These are phyloP conservation scores for Triplophysa siluroides DNA, from an alignment of 2,113 vertebrate genomes.

Conservation along the genomic window DNA sequence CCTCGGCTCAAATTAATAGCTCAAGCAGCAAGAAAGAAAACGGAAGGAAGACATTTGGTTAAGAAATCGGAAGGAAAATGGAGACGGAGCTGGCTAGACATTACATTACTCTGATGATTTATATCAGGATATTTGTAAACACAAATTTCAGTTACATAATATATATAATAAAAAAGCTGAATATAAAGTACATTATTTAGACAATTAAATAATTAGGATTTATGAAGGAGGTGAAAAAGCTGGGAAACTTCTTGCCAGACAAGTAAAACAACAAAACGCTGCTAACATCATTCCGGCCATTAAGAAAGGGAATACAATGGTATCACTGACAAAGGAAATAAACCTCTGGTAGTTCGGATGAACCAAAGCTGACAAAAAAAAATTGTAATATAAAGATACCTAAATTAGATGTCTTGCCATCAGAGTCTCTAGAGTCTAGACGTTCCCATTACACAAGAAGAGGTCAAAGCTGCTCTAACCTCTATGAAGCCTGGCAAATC, in stretches of 20 bases:
- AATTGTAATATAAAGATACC: background rate
- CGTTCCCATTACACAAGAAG: background rate
- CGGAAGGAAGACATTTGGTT: background rate
- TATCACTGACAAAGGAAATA: background rate
- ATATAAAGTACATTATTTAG: background rate
- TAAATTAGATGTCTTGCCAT: background rate
- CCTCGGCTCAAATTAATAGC: background rate
- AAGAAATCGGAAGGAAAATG: slow-evolving; percentile 16
- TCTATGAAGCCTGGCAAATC: background rate
- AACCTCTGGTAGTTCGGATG: background rate
- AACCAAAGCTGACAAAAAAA: background rate
- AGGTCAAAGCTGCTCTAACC: background rate
- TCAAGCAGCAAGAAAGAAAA: slow-evolving; percentile 16
- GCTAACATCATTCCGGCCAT: background rate
- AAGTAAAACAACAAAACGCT: background rate
- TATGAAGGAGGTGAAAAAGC: slow-evolving; percentile 22
- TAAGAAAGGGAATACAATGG: background rate
- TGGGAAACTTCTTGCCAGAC: background rate
- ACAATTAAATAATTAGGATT: background rate
- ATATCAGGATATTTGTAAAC: background rate
- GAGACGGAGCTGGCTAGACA: background rate
- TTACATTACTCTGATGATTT: background rate
- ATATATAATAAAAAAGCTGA: background rate
- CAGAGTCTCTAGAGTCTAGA: background rate
- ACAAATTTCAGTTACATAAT: background rate